phyloP scores from a whole-genome alignment of 1,140 invertebrate species.

The Psix sp. region DNA sequence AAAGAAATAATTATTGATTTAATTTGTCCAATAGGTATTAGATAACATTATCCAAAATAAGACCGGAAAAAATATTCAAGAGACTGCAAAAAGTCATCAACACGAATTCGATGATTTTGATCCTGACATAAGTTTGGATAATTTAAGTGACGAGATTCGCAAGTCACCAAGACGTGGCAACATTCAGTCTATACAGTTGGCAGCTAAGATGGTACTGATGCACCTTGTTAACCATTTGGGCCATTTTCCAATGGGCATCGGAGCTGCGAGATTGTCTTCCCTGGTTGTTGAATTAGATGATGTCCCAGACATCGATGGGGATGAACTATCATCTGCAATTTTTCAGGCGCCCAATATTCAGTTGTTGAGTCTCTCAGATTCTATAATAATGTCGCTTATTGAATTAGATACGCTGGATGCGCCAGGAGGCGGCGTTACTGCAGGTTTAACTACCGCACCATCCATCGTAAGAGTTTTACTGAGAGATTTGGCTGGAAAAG shows the following conservation, averaged over 20 bases:
- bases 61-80: slow-evolving; percentile 63
- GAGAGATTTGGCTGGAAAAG: slow-evolving; percentile 96
- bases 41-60: slow-evolving; percentile 73
- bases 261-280: slow-evolving; percentile 89
- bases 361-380: slow-evolving; percentile 90
- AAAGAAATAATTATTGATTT: background rate
- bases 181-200: slow-evolving; percentile 79
- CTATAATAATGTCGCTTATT: slow-evolving; percentile 92
- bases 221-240: slow-evolving; percentile 92
- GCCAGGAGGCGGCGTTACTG: slow-evolving; percentile 90
- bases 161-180: slow-evolving; percentile 74
- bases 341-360: slow-evolving; percentile 93
- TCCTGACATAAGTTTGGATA: slow-evolving; percentile 83
- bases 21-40: slow-evolving; percentile 67
- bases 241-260: slow-evolving; percentile 93
- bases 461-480: slow-evolving; percentile 89
- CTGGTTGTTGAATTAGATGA: slow-evolving; percentile 95
- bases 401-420: slow-evolving; percentile 92
- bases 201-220: slow-evolving; percentile 84
- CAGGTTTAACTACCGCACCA: slow-evolving; percentile 81
- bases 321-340: slow-evolving; percentile 87
- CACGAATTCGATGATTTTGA: slow-evolving; percentile 82
- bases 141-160: slow-evolving; percentile 78
- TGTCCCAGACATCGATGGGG: slow-evolving; percentile 83
- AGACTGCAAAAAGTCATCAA: slow-evolving; percentile 62